Evolutionary conservation across 2,113 vertebrate species (phyloP).

Genomic region (Zonotrichia leucophrys): DNA sequence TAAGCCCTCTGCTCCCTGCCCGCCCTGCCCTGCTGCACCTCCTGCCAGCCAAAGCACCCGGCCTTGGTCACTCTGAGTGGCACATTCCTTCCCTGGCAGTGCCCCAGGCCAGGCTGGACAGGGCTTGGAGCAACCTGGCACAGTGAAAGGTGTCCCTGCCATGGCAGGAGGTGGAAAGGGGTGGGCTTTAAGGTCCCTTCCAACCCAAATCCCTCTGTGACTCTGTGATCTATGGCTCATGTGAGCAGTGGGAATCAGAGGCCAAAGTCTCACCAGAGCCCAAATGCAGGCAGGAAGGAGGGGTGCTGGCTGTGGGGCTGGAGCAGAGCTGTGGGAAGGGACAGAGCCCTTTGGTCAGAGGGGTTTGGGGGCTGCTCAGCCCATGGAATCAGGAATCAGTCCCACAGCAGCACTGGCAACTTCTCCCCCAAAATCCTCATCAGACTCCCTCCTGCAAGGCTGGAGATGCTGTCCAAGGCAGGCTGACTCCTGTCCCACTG

Average conservation of each 20-base stretch:
- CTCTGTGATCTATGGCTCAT: neutral
- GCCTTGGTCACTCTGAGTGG: neutral
- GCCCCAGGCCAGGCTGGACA: neutral
- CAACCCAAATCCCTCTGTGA: neutral
- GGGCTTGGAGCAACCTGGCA: neutral
- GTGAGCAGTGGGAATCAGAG: neutral
- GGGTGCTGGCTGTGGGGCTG: neutral
- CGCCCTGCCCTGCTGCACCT: rapidly evolving
- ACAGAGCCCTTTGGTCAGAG: neutral
- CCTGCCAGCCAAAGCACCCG: neutral
- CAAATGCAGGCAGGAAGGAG: neutral
- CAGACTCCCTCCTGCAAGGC: neutral
- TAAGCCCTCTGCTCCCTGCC: neutral
- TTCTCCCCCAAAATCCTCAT: neutral
- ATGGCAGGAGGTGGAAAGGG: neutral
- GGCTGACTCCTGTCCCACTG: neutral
- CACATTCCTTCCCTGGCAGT: neutral
- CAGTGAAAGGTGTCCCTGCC: neutral
- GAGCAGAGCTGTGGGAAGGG: neutral
- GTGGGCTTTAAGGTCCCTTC: neutral
- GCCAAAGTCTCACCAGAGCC: neutral
- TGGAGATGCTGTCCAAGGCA: neutral
- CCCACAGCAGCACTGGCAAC: neutral
- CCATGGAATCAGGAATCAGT: neutral
- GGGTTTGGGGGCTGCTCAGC: neutral